These are phyloP conservation scores for Pharmacophagus antenor DNA, from an alignment of 2,888 invertebrate species.

Conservation along the genomic window DNA sequence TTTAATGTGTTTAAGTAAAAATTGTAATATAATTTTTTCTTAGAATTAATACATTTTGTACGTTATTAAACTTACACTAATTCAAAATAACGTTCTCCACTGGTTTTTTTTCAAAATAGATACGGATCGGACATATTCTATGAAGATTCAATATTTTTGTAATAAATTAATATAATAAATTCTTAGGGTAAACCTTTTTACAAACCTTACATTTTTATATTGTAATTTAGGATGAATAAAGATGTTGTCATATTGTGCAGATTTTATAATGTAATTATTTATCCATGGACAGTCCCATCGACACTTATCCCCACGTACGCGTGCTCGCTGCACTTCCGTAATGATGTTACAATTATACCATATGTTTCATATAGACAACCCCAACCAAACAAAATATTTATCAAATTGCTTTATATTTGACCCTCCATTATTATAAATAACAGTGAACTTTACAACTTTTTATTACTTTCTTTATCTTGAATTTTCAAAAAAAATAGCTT, in stretches of 20 bases:
- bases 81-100: too few relatives aligned
- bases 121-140: neutral
- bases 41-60: too few relatives aligned
- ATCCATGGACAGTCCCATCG: neutral
- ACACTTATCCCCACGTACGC: neutral
- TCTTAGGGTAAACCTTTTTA: neutral
- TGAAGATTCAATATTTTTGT: neutral
- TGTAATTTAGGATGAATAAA: too few relatives aligned
- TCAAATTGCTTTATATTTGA: conserved; percentile 40
- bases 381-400: conserved; percentile 36
- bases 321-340: conserved; percentile 17
- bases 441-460: neutral
- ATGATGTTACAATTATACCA: conserved; percentile 55
- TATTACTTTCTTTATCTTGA: too few relatives aligned
- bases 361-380: conserved; percentile 45
- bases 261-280: neutral
- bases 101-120: too few relatives aligned
- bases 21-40: too few relatives aligned
- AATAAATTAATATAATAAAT: neutral
- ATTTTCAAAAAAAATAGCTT: too few relatives aligned
- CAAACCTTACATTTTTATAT: too few relatives aligned
- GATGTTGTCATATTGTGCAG: neutral
- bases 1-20: too few relatives aligned
- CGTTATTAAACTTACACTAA: too few relatives aligned
- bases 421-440: conserved; percentile 31